Conservation (phyloP, 2,797 vertebrate genomes). For the Erethizon dorsatum region DNA sequence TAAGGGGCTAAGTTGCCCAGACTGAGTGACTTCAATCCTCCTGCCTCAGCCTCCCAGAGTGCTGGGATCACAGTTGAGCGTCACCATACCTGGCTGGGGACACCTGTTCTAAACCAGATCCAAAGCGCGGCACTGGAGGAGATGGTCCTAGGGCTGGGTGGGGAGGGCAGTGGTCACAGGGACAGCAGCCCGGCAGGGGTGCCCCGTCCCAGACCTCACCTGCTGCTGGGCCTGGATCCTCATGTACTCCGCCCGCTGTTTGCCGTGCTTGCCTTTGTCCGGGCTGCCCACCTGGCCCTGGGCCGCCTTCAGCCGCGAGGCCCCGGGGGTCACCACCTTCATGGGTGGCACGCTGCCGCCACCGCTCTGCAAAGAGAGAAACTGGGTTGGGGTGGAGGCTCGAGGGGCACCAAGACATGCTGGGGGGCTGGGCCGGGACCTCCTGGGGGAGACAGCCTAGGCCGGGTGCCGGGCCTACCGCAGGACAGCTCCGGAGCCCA, state of each 20-base stretch:
- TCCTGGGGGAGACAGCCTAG: neutral
- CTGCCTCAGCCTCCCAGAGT: neutral
- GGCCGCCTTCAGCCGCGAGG: conserved; percentile 95
- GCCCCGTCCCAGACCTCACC: conserved; percentile 89
- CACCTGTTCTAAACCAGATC: neutral
- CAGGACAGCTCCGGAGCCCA: neutral
- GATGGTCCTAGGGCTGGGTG: neutral
- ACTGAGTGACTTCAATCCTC: neutral
- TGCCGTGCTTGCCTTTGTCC: conserved; percentile 95
- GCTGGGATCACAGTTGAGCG: neutral
- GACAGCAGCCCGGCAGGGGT: fast-evolving
- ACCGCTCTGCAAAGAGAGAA: conserved; percentile 88
- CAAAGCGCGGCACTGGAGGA: neutral
- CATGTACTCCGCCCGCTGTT: conserved; percentile 96
- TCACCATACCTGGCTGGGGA: neutral
- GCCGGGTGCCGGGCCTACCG: neutral
- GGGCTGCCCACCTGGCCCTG: conserved; percentile 96
- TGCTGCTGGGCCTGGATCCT: conserved; percentile 97
- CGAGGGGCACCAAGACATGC: neutral
- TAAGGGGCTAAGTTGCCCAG: neutral
- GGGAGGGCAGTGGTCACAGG: neutral
- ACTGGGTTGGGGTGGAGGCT: neutral
- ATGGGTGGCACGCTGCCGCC: conserved; percentile 91
- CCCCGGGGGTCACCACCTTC: conserved; percentile 93
- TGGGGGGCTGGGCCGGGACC: neutral